Evolutionary conservation across 53 echinoderm and acorn worm genomes (phyloP).

Genomic region (Pentamera pediparva): DNA sequence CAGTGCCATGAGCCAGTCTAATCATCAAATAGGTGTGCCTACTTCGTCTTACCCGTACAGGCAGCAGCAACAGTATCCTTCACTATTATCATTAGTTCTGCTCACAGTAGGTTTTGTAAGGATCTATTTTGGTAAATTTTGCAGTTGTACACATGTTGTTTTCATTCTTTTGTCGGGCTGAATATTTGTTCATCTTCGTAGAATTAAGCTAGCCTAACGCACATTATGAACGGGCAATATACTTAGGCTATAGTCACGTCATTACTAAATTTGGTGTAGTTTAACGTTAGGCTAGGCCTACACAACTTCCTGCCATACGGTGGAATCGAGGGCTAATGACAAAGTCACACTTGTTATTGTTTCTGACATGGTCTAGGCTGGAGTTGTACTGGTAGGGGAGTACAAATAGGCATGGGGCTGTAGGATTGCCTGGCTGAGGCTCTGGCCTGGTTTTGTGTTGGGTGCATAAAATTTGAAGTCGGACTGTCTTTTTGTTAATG

Average conservation of each 20-base stretch:
- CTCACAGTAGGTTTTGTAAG: no score
- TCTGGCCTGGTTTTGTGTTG: no score
- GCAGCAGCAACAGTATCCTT: conserved; percentile 5
- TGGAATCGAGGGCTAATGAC: no score
- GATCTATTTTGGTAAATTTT: no score
- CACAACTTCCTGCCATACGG: conserved; percentile 23
- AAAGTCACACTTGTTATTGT: no score
- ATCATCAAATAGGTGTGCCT: conserved; percentile 75
- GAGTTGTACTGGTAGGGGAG: no score
- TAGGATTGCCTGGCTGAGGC: no score
- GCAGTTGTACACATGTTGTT: not conserved
- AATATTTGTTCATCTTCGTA: not conserved
- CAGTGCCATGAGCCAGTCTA: conserved; percentile 93
- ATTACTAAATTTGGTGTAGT: not conserved
- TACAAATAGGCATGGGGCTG: no score
- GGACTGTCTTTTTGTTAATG: no score
- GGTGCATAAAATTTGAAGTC: no score
- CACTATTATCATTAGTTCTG: not conserved
- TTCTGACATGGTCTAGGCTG: no score
- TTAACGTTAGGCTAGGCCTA: no score
- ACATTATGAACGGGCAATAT: not conserved
- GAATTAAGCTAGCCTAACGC: not conserved
- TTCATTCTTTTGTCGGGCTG: not conserved
- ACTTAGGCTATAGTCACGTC: conserved; percentile 26
- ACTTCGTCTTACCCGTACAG: conserved; percentile 15